Evolutionary conservation across 1,140 invertebrate genomes (phyloP).

Genomic region (Vanessa tameamea): DNA sequence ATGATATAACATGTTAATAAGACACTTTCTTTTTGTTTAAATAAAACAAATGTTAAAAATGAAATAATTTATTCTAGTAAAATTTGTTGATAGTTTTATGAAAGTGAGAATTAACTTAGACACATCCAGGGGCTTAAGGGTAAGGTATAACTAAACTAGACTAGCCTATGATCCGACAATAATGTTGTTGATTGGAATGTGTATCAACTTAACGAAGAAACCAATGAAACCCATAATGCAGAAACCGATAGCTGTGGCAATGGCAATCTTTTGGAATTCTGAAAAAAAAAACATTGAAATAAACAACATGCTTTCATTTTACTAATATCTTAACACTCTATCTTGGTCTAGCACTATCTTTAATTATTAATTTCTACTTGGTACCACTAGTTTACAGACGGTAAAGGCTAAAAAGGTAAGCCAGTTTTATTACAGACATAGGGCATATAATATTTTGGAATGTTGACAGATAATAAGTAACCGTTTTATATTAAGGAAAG

Average conservation of each 20-base stretch:
- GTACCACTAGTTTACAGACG: background rate
- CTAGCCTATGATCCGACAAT: slow-evolving; percentile 90
- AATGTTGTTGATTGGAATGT: slow-evolving; percentile 99
- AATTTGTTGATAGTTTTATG: slow-evolving; percentile 51
- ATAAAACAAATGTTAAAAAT: slow-evolving; percentile 46
- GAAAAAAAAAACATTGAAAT: slow-evolving; percentile 68
- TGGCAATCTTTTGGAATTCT: slow-evolving; percentile 99
- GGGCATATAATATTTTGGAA: too few species aligned
- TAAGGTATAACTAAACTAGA: slow-evolving; percentile 53
- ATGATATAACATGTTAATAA: background rate
- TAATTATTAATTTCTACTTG: background rate
- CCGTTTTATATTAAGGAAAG: background rate
- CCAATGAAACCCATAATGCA: slow-evolving; percentile 99
- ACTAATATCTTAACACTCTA: background rate
- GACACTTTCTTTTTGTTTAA: background rate
- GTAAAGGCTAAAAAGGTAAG: too few species aligned
- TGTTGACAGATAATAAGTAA: too few species aligned
- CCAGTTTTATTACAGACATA: too few species aligned
- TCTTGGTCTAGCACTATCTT: background rate
- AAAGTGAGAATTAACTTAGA: slow-evolving; percentile 65
- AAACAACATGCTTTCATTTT: background rate
- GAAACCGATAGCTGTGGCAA: slow-evolving; percentile 99
- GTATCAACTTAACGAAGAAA: slow-evolving; percentile 99
- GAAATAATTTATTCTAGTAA: slow-evolving; percentile 71
- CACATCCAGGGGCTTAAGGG: slow-evolving; percentile 56